Conservation (phyloP, 2,888 invertebrate species). For the Andrena bicolor region DNA sequence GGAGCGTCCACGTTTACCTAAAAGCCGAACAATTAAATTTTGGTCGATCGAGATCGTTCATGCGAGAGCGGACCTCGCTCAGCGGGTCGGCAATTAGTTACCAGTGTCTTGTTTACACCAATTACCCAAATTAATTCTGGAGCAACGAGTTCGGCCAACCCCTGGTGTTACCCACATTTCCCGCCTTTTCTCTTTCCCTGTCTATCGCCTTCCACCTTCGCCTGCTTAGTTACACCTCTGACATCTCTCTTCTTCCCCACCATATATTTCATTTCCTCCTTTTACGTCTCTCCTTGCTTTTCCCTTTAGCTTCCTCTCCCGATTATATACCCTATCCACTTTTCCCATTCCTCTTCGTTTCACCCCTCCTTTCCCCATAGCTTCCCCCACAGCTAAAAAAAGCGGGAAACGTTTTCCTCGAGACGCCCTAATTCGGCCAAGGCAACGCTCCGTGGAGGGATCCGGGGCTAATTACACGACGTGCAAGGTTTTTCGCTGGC, state of each 20-base stretch:
- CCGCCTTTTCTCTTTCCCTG: background rate
- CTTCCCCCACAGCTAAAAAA: too few relatives aligned
- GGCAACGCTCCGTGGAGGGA: too few relatives aligned
- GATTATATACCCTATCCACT: too few relatives aligned
- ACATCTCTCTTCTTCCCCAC: too few relatives aligned
- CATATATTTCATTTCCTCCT: too few relatives aligned
- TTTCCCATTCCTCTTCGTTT: too few relatives aligned
- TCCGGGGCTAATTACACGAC: slow-evolving; percentile 20
- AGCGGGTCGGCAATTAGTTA: slow-evolving; percentile 34
- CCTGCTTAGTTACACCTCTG: background rate
- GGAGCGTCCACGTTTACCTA: background rate
- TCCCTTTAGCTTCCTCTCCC: too few relatives aligned
- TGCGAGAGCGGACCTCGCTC: slow-evolving; percentile 16
- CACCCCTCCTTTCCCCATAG: too few relatives aligned
- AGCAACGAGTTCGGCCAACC: slow-evolving; percentile 13
- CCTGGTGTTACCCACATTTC: background rate
- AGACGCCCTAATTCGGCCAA: too few relatives aligned
- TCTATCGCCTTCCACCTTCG: background rate
- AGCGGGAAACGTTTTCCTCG: too few relatives aligned
- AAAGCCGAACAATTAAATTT: slow-evolving; percentile 37
- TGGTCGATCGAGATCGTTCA: slow-evolving; percentile 30
- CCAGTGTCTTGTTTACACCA: slow-evolving; percentile 27
- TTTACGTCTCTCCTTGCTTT: too few relatives aligned
- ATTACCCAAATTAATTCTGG: slow-evolving; percentile 45
- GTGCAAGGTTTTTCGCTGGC: slow-evolving; percentile 2